Evolutionary conservation across 2,888 invertebrate genomes (phyloP), one percentile per base, ranked within the genome.

Genomic region (Hermaeophaga mercurialis): DNA sequence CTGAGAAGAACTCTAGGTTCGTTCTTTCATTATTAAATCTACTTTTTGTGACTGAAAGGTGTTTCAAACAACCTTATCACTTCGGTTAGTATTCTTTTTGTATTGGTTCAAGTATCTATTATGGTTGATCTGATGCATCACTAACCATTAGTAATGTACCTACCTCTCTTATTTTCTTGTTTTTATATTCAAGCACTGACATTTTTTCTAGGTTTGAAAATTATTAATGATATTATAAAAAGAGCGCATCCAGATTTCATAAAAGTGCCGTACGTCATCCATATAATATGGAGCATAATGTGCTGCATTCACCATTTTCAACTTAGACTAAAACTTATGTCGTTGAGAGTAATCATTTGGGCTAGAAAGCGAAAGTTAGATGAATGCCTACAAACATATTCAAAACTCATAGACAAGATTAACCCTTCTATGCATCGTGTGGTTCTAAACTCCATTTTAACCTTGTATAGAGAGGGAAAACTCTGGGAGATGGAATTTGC

Each of bases 401-500:
- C 66, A 14, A 58, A 55, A 31, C 54, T 75, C 3, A 60, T 65
- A n/a, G 44, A 58, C 15, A 47, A 56, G 8, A 62, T 73, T 41
- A 56, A 59, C 7, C 72, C 73, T 1, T 63, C 70, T 3, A 69
- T 73, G 47, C 67, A 73, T 11, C 59, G 68, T n/a, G 69, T 74
- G 4, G 57, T 79, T 1, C 61, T 76, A 4, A 64, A 74, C 52
- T 65, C 75, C 0, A 65, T 80, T 1, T 65, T 80, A 1, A 68
- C 74, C 6, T 71, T 74, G 18, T 73, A 79, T 33, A 71, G 75
- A 43, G 64, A 72, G 39, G 75, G 79, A 6, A 72, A 70, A 28
- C 59, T 80, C 4, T 81, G 81, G 81, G 70, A 72, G 5, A 71
- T 74, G 7, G 79, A 79, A 55, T 73, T 75, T 11, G 69, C 78